These are phyloP conservation scores for Atethmia centrago DNA, from an alignment of 2,888 invertebrate species.

Conservation along the genomic window DNA sequence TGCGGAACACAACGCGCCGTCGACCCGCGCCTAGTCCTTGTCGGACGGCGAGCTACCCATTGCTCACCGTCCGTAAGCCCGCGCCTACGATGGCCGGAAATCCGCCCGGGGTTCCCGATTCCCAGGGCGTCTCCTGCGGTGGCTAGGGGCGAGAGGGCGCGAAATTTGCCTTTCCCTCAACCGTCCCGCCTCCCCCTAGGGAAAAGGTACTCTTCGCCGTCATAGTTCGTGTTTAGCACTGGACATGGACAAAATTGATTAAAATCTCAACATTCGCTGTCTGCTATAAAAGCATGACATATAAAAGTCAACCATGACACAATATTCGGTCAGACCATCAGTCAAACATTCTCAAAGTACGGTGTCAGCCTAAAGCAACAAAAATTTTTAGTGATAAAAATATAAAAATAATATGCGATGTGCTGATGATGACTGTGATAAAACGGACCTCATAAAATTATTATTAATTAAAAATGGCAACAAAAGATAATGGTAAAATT, in stretches of 20 bases:
- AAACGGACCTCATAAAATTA: constrained; percentile 28
- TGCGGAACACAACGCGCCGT: too few species aligned
- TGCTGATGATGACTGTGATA: constrained; percentile 34
- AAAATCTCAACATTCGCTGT: constrained; percentile 13
- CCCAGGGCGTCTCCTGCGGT: too few species aligned
- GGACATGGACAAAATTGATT: constrained; percentile 19
- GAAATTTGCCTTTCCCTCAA: too few species aligned
- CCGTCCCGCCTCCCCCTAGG: too few species aligned
- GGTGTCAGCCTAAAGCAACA: constrained; percentile 3
- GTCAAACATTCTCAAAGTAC: constrained; percentile 12
- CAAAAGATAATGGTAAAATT: not conserved
- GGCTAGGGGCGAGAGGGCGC: too few species aligned
- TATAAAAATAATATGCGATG: constrained; percentile 12
- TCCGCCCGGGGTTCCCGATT: too few species aligned
- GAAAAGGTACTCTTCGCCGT: not conserved
- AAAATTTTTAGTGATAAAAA: constrained; percentile 28
- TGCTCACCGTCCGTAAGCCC: too few species aligned
- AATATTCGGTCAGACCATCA: constrained; percentile 12
- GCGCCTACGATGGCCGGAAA: too few species aligned
- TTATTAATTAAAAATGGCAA: constrained; percentile 11
- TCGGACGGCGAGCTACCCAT: too few species aligned
- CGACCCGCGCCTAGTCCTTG: too few species aligned
- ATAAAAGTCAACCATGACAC: constrained; percentile 14
- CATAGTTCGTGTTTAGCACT: not conserved
- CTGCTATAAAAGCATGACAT: not conserved